phyloP scores from a whole-genome alignment of 1,140 invertebrate species.

The Alviniconcha marisindica region DNA sequence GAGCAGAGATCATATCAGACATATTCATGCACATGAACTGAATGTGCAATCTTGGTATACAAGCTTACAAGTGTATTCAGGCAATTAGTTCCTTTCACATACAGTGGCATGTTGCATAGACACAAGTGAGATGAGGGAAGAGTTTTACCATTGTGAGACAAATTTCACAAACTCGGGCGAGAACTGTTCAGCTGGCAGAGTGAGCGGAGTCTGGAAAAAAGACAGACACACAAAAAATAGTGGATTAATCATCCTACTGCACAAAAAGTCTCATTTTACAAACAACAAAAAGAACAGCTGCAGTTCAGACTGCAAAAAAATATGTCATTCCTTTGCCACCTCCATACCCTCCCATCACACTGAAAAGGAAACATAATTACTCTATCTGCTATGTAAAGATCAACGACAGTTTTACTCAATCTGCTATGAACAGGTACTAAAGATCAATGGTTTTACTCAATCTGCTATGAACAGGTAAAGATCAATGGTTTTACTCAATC shows the following conservation, averaged over 20 bases:
- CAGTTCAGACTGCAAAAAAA: too few species aligned
- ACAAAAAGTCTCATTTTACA: slow-evolving; percentile 38
- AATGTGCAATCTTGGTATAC: background rate
- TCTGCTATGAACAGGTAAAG: too few species aligned
- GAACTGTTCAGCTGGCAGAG: slow-evolving; percentile 91
- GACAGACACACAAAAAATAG: background rate
- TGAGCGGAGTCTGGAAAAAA: slow-evolving; percentile 83
- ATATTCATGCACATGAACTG: background rate
- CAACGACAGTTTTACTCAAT: too few species aligned
- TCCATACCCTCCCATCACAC: too few species aligned
- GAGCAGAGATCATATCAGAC: background rate
- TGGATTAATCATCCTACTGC: background rate
- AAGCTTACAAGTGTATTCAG: background rate
- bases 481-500: too few species aligned
- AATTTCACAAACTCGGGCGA: slow-evolving; percentile 94
- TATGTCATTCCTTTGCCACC: too few species aligned
- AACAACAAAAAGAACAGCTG: background rate
- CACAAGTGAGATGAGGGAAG: background rate
- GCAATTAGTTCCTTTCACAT: background rate
- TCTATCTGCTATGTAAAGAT: too few species aligned
- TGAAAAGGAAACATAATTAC: too few species aligned
- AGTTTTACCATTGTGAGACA: slow-evolving; percentile 87
- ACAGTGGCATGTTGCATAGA: background rate
- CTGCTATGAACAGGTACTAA: too few species aligned
- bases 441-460: too few species aligned